Base-by-base conservation (phyloP, 2,888 invertebrate species). In the Bombylius major region DNA sequence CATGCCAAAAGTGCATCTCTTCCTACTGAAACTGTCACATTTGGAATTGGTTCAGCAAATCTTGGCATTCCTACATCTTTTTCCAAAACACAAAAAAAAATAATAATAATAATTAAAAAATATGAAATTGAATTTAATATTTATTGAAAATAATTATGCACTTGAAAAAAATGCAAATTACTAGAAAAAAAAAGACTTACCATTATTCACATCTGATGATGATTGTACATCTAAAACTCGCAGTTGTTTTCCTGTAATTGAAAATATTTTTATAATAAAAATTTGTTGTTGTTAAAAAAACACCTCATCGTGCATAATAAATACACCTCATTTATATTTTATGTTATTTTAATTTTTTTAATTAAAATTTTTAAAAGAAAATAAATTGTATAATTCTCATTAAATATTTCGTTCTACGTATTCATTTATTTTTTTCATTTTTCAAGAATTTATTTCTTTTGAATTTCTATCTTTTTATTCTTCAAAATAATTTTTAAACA, bases 11-110 rank as follows among this genome's bases (percentile, higher is more conserved):
- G 78, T 32, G 91, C 92, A 75, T 93, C 91, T 52, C 89, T 79
- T 36, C 92, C 92, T 54, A 89, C 83, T 48, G 89, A 89, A 62
- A 91, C 91, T 32, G 93, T 93, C 63, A 92, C 89, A 76, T 93
- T 94, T 53, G 88, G 86, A 65, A 93, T 89, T 53, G 88, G 86
- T 70, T 91, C 92, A 61, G 89, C 87, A 72, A 93, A 92, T 66
- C 86, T 82, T 57, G 93, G 93, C 72, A 87, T 68, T 56, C 69
- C 71, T 42, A 62, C 61, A 61, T 73, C 73, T 73, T 53, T 32
- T 32, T 36, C 8, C 45, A 53, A 33, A 51, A 46, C 31, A 50
- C 5, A 36, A 23, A 7, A 42, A 50, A 52, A 48, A 52, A 51
- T 47, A 36, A 34, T 2, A n/a, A 14, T 11, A 14, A n/a, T n/a